phyloP scores from a whole-genome alignment of 2,888 invertebrate species.

The Megalurothrips usitatus region DNA sequence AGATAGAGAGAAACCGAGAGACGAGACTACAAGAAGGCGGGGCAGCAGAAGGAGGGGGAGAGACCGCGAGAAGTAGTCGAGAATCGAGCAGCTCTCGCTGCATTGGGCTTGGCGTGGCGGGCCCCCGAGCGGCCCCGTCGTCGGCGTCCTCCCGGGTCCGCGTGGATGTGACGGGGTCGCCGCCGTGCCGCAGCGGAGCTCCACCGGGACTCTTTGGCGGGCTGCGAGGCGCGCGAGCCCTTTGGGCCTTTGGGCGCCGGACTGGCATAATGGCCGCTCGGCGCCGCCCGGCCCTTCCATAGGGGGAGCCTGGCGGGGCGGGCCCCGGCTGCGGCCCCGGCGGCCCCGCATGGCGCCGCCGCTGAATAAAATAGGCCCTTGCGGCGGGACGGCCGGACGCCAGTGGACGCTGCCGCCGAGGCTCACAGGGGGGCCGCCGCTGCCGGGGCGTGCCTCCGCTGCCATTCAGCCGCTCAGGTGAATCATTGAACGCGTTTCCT shows the following conservation, averaged over 20 bases:
- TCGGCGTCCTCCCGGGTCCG: not conserved
- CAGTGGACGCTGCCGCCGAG: not conserved
- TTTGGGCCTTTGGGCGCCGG: not conserved
- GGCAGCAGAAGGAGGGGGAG: too few relatives aligned
- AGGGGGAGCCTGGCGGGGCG: not conserved
- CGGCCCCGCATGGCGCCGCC: not conserved
- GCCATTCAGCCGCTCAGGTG: not conserved
- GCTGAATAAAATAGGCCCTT: conserved; percentile 15
- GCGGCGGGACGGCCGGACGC: not conserved
- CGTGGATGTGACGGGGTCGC: too few relatives aligned
- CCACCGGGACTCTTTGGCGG: not conserved
- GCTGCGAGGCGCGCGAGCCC: not conserved
- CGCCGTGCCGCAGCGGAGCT: not conserved
- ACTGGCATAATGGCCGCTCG: not conserved
- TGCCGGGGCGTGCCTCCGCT: conserved; percentile 7
- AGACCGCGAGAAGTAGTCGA: too few relatives aligned
- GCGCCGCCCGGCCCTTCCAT: not conserved
- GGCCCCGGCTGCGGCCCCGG: not conserved
- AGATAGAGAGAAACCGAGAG: too few relatives aligned
- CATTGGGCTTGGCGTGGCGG: too few relatives aligned
- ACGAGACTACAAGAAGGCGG: too few relatives aligned
- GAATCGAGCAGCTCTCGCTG: too few relatives aligned
- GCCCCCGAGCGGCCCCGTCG: not conserved
- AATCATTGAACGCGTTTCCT: conserved; percentile 27
- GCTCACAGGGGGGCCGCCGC: conserved; percentile 31